phyloP scores from a whole-genome alignment of 2,113 vertebrate genomes.

The Caranx ignobilis region DNA sequence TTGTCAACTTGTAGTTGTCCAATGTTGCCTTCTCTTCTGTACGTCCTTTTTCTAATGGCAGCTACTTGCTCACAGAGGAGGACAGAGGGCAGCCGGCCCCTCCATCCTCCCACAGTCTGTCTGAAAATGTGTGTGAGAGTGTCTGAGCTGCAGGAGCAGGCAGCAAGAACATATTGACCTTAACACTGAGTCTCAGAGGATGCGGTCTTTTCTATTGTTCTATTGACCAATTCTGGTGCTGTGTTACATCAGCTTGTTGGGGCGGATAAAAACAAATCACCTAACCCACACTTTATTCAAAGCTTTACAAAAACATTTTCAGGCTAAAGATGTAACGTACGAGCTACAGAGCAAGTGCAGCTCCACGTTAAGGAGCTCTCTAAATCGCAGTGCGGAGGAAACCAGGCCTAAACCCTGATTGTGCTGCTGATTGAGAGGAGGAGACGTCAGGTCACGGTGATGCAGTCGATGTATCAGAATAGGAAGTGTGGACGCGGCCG shows the following conservation, averaged over 20 bases:
- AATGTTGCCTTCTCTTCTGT: slow-evolving; percentile 11
- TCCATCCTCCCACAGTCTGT: slow-evolving; percentile 2
- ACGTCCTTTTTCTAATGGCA: background rate
- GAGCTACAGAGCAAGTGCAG: background rate
- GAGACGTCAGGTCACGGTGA: background rate
- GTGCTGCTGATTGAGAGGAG: slow-evolving; percentile 32
- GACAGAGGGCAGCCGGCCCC: slow-evolving; percentile 13
- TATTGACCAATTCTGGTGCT: slow-evolving; percentile 19
- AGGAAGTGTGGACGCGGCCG: slow-evolving; percentile 68
- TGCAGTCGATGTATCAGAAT: slow-evolving; percentile 33
- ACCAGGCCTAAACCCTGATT: background rate
- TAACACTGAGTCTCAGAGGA: slow-evolving; percentile 45
- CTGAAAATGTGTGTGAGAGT: slow-evolving; percentile 34
- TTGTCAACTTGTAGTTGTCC: background rate
- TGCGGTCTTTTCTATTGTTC: slow-evolving; percentile 54
- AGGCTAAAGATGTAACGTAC: no score
- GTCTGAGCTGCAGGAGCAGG: slow-evolving; percentile 21
- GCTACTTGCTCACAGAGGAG: slow-evolving; percentile 26
- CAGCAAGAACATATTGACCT: slow-evolving; percentile 51
- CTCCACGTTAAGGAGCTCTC: background rate
- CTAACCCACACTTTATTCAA: background rate
- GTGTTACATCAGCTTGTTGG: slow-evolving; percentile 33
- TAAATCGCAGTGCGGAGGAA: background rate
- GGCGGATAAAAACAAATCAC: background rate
- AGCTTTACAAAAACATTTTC: background rate